Evolutionary conservation across 35 echinoderm and acorn worm species (phyloP), one percentile per base, ranked within the genome.

Genomic region (Chiridota heheva): DNA sequence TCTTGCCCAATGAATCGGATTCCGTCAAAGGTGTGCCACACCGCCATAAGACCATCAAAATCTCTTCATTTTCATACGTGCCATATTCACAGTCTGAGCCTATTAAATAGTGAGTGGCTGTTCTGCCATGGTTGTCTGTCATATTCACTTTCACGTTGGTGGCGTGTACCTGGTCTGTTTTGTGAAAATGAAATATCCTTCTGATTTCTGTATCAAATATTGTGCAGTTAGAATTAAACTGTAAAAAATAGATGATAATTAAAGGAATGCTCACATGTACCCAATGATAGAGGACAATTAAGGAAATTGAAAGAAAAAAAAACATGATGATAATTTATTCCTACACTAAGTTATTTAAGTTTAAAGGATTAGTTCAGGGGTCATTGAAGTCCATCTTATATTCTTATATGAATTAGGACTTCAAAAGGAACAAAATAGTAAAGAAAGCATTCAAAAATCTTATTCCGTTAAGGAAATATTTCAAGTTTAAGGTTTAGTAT

Each of bases 51-150:
- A 98, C 55, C 27, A 81, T 40, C 40, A 98, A 46, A 24, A 98
- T 39, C 13, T 87, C 76, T 7, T 84, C 84, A 42, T 92, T 98
- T 67, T 98, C 76, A 37, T 88, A 92, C 2, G 89, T 98, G 20
- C 95, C 95, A 43, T 89, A 87, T 33, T 81, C 83, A 18, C 73
- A 85, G 1, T n/a, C n/a, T n/a, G 95, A 81, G 22, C 80, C 72
- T 58, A 85, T 73, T 10, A 88, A 29, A 76, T 98, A 84, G 33
- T 98, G 95, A n/a, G 92, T 86, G 44, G 69, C 85, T n/a, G 46
- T 88, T 40, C 89, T 71, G 1, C 80, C 85, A 42, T 73, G 64
- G 5, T 71, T 67, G 67, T 98, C 95, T 2, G 42, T 72, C n/a
- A 67, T 78, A 67, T 40, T 57, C 55, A 92, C 43, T 36, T 81